Percentiles rank a stretch among this genome's conserved stretches.
phyloP scores from a whole-genome alignment of 2,888 invertebrate genomes.

The Agrilus cyanescens region DNA sequence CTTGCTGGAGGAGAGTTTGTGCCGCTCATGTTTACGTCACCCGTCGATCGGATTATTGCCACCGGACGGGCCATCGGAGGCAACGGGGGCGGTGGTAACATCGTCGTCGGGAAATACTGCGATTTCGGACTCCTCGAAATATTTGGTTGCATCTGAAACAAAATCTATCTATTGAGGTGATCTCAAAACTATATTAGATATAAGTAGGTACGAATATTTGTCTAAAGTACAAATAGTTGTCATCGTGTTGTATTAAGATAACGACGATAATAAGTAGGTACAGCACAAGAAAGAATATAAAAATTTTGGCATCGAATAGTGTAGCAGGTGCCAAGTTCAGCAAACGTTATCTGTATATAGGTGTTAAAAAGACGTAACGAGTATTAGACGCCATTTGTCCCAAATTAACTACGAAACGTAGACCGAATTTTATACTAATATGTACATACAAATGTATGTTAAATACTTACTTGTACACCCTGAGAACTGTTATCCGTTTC shows the following conservation, averaged over 20 bases:
- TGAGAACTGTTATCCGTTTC: slow-evolving; percentile 73
- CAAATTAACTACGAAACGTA: too few relatives aligned
- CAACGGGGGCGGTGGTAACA: slow-evolving; percentile 89
- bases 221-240: too few relatives aligned
- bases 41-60: slow-evolving; percentile 85
- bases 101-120: slow-evolving; percentile 81
- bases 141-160: slow-evolving; percentile 40
- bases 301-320: too few relatives aligned
- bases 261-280: too few relatives aligned
- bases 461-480: slow-evolving; percentile 52
- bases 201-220: too few relatives aligned
- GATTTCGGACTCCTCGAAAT: slow-evolving; percentile 60
- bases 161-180: slow-evolving; percentile 1
- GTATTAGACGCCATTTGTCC: too few relatives aligned
- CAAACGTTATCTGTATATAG: too few relatives aligned
- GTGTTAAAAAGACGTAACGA: too few relatives aligned
- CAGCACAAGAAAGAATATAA: too few relatives aligned
- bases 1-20: slow-evolving; percentile 53
- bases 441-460: not conserved
- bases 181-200: too few relatives aligned
- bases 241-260: too few relatives aligned
- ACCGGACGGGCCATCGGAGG: slow-evolving; percentile 95
- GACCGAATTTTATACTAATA: not conserved
- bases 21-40: slow-evolving; percentile 45
- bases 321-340: too few relatives aligned